Evolutionary conservation across 2,113 vertebrate genomes (phyloP).

Genomic region (Mesembrinibis cayennensis): DNA sequence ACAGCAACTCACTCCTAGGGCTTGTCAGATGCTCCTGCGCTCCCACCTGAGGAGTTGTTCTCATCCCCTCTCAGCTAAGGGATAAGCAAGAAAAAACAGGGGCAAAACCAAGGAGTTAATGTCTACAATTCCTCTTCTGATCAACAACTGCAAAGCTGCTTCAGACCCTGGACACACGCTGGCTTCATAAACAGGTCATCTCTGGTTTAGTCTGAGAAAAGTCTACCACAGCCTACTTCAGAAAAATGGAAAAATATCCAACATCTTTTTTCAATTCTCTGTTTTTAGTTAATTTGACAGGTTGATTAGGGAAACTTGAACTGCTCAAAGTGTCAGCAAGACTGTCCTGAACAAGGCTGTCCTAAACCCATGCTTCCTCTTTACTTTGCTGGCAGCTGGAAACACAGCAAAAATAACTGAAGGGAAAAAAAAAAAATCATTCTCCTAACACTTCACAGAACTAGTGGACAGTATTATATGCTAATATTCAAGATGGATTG

Average conservation of each 20-base stretch:
- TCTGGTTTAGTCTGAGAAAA: neutral
- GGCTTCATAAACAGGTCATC: neutral
- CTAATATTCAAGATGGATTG: neutral
- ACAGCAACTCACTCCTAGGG: neutral
- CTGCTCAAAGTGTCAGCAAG: neutral
- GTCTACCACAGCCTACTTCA: neutral
- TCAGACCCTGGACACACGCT: neutral
- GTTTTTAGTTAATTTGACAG: neutral
- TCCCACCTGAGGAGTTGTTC: neutral
- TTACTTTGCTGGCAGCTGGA: neutral
- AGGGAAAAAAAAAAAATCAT: neutral
- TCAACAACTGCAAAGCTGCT: neutral
- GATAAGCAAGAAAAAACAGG: neutral
- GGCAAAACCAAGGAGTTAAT: neutral
- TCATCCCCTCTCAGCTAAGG: neutral
- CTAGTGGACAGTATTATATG: neutral
- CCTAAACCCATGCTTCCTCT: neutral
- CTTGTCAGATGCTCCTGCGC: neutral
- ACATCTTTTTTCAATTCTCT: neutral
- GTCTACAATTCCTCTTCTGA: neutral
- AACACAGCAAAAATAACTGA: neutral
- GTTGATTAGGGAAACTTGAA: neutral
- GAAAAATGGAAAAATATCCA: neutral
- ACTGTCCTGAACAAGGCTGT: neutral
- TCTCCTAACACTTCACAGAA: neutral